A percentile compares a stretch with the other conserved stretches of the same genome.
Conservation (phyloP, 2,888 invertebrate genomes). For the Morinoia aosen region DNA sequence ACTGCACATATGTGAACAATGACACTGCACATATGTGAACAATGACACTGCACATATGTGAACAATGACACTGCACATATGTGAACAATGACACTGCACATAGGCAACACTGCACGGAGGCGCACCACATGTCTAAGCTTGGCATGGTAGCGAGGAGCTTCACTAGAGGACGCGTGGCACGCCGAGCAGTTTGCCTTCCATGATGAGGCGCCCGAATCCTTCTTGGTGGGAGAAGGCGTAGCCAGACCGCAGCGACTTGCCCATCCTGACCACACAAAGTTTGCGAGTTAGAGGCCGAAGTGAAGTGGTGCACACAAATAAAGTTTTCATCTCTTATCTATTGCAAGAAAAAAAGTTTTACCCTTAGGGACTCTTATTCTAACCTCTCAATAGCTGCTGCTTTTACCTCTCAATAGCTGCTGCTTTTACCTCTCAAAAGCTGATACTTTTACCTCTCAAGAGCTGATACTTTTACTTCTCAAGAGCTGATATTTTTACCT, state of each 20-base stretch:
- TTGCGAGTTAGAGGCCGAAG: background rate
- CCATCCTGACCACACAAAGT: slow-evolving; percentile 68
- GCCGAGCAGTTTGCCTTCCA: slow-evolving; percentile 95
- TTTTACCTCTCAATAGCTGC: too few species aligned
- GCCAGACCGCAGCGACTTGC: slow-evolving; percentile 93
- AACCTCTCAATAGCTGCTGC: background rate
- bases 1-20: too few species aligned
- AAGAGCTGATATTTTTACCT: too few species aligned
- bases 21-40: too few species aligned
- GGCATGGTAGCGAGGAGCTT: background rate
- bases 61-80: too few species aligned
- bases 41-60: too few species aligned
- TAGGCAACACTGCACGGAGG: background rate
- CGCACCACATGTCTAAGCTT: background rate
- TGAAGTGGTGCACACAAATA: background rate
- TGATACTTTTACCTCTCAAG: too few species aligned
- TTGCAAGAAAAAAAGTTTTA: too few species aligned
- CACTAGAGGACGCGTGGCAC: background rate
- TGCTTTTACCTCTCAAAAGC: too few species aligned
- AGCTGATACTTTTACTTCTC: too few species aligned
- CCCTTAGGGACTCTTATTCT: background rate
- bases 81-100: too few species aligned
- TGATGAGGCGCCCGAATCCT: slow-evolving; percentile 96
- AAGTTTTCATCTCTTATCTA: background rate
- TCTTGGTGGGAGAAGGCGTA: slow-evolving; percentile 99